Evolutionary conservation across 2,888 invertebrate species (phyloP), one percentile per base, ranked within the genome.

Genomic region (Agrochola lychnidis): DNA sequence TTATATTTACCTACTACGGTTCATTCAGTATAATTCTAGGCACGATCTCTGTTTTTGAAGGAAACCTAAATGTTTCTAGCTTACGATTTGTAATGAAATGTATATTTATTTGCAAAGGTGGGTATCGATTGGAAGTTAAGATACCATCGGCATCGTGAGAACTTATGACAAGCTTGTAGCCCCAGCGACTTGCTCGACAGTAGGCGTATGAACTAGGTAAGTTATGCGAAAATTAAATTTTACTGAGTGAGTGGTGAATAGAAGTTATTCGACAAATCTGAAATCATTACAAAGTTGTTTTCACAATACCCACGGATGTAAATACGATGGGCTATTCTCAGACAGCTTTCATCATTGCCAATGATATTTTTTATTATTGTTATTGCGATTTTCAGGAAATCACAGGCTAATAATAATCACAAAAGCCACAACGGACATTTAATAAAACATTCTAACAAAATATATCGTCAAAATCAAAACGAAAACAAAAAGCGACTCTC

Each of bases 401-500:
- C 9, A 30, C 0, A 16, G 2, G 16, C 57, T 70, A 82, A 81
- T 81, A 77, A 82, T 69, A 76, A 56, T 19, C 4, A 42, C 67
- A 70, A 45, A 53, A 82, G 74, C 78, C 74, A 76, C 81, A 79
- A 30, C 67, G 71, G 77, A 83, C 80, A 77, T 89, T 86, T 81
- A 84, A 85, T 81, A 82, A 85, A 81, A 83, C 79, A 84, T 87
- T 86, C 72, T 83, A 83, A 84, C 86, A 87, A 85, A 83, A 87
- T 81, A 73, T 81, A 87, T 85, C 84, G 84, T 81, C 81, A 76
- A 74, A 86, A 88, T 83, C 83, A 79, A 79, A 88, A 88, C 63
- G 80, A 86, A 88, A 87, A 86, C 89, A 87, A 82, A 80, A 86
- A 79, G 79, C 74, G 87, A 85, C 73, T 85, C 79, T 81, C 83